Evolutionary conservation across 1,140 invertebrate genomes (phyloP).

Genomic region (Laupala kohalensis): DNA sequence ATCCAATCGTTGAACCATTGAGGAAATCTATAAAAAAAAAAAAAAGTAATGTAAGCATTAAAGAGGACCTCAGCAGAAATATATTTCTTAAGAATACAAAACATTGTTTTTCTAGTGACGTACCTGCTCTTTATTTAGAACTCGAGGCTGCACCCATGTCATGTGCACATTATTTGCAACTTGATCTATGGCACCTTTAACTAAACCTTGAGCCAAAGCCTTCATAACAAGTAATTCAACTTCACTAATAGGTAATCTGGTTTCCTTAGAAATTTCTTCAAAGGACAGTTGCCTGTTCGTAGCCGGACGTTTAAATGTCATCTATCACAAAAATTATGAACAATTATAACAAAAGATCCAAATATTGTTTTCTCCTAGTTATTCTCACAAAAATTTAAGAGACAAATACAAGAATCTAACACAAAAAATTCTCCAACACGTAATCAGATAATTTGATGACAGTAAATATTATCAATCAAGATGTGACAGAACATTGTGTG

Average conservation of each 20-base stretch:
- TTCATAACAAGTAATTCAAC: constrained; percentile 97
- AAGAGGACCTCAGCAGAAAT: background rate
- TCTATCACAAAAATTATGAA: too few relatives aligned
- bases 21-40: constrained; percentile 44
- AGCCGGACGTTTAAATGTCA: constrained; percentile 53
- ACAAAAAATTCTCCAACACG: too few relatives aligned
- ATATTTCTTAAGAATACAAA: background rate
- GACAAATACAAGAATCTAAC: too few relatives aligned
- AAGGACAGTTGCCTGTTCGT: constrained; percentile 73
- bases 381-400: too few relatives aligned
- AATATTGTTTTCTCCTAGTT: too few relatives aligned
- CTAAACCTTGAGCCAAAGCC: constrained; percentile 85
- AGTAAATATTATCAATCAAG: too few relatives aligned
- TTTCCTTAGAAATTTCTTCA: constrained; percentile 76
- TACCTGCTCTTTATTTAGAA: constrained; percentile 59
- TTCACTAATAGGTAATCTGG: constrained; percentile 65
- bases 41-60: background rate
- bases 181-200: constrained; percentile 92
- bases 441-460: too few relatives aligned
- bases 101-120: background rate
- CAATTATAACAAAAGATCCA: too few relatives aligned
- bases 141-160: constrained; percentile 86
- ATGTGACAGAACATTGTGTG: too few relatives aligned
- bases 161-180: constrained; percentile 68
- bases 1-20: constrained; percentile 65